Conservation (phyloP, 2,113 vertebrate genomes). For the Lutjanus erythropterus region DNA sequence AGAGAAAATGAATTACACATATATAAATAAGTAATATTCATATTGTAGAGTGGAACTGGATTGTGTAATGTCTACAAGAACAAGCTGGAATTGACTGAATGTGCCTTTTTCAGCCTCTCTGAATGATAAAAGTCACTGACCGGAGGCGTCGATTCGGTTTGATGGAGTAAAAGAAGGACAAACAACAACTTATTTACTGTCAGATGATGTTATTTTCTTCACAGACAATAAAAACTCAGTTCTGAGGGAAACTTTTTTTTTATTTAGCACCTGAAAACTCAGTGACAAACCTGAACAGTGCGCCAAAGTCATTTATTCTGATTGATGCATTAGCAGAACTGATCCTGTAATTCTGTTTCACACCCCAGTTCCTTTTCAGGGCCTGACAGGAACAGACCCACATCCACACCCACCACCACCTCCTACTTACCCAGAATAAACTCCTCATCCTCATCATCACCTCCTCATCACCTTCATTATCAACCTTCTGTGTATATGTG, state of each 20-base stretch:
- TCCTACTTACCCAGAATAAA: constrained; percentile 26
- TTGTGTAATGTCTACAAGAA: too few relatives aligned
- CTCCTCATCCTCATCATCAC: constrained; percentile 7
- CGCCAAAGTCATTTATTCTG: constrained; percentile 41
- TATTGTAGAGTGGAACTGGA: too few relatives aligned
- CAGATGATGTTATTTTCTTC: not conserved
- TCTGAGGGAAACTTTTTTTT: not conserved
- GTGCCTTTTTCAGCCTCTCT: too few relatives aligned
- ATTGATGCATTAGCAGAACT: constrained; percentile 65
- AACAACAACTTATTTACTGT: not conserved
- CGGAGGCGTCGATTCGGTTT: too few relatives aligned
- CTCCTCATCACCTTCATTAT: constrained; percentile 4
- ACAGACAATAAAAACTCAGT: not conserved
- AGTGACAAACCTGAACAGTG: not conserved
- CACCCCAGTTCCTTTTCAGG: constrained; percentile 58
- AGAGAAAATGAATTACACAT: too few relatives aligned
- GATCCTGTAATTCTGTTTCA: constrained; percentile 73
- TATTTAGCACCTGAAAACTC: not conserved
- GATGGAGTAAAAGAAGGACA: too few relatives aligned
- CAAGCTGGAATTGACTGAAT: too few relatives aligned
- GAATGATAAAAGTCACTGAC: too few relatives aligned
- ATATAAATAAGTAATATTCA: too few relatives aligned
- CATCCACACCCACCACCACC: not conserved
- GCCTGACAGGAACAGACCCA: constrained; percentile 13
- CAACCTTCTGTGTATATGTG: not conserved